Percentiles rank a stretch among this genome's conserved stretches.
Evolutionary conservation across 1,140 invertebrate genomes (phyloP).

Genomic region (Spodoptera frugiperda): DNA sequence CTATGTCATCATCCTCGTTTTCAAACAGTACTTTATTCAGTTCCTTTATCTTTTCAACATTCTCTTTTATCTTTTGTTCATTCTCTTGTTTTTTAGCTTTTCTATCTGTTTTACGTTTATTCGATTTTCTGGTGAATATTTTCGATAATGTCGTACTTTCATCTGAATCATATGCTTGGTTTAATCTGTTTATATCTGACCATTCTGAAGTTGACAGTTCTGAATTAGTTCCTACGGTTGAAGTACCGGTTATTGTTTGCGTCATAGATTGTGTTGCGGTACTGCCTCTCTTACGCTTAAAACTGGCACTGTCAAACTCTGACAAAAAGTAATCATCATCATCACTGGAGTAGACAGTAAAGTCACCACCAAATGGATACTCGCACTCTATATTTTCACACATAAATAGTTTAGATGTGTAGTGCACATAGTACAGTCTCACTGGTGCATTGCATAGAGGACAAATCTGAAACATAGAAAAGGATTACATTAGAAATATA

Average conservation of each 20-base stretch:
- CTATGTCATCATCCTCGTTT: conserved; percentile 32
- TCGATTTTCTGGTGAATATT: conserved; percentile 13
- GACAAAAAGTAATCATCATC: conserved; percentile 49
- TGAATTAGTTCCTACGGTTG: conserved; percentile 44
- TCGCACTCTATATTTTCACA: conserved; percentile 76
- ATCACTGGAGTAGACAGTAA: conserved; percentile 60
- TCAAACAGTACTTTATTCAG: conserved; percentile 55
- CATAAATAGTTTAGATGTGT: conserved; percentile 72
- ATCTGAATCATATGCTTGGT: conserved; percentile 61
- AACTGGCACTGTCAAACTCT: background rate
- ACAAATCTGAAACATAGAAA: conserved; percentile 67
- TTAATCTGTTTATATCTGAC: conserved; percentile 68
- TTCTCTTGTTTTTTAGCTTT: conserved; percentile 19
- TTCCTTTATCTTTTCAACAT: conserved; percentile 61
- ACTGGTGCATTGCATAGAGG: conserved; percentile 68
- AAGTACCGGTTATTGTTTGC: background rate
- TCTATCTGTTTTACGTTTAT: background rate
- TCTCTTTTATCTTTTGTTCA: background rate
- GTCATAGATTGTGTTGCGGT: too few species aligned
- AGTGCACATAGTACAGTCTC: conserved; percentile 72
- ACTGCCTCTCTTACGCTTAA: background rate
- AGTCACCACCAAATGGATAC: conserved; percentile 76
- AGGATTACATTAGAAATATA: background rate
- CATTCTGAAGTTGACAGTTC: conserved; percentile 57
- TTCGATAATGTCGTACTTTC: conserved; percentile 44